These are phyloP conservation scores for Tinea trinotella DNA, from an alignment of 2,888 invertebrate species.

Conservation along the genomic window DNA sequence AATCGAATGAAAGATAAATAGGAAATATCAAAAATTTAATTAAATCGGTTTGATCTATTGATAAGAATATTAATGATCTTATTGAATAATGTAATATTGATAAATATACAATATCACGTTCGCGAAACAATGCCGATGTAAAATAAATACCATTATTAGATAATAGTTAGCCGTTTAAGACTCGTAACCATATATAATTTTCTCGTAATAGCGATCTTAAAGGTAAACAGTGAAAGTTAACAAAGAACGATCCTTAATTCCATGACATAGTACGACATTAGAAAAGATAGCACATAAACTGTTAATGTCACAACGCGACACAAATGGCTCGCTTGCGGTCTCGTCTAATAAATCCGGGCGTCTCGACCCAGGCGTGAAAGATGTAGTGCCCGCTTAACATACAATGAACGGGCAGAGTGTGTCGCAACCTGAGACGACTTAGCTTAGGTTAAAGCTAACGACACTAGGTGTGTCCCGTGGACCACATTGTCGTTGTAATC, in stretches of 20 bases:
- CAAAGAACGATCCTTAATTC: slow-evolving; percentile 18
- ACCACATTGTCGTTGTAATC: slow-evolving; percentile 59
- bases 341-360: slow-evolving; percentile 57
- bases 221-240: slow-evolving; percentile 14
- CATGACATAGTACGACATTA: slow-evolving; percentile 17
- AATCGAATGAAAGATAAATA: slow-evolving; percentile 9
- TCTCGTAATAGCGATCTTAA: neutral
- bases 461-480: slow-evolving; percentile 64
- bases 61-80: neutral
- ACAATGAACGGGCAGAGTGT: slow-evolving; percentile 59
- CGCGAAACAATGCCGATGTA: neutral
- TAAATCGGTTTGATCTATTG: neutral
- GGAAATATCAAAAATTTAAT: neutral
- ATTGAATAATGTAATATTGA: neutral
- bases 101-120: neutral
- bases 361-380: slow-evolving; percentile 46
- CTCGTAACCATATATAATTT: neutral
- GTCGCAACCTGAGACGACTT: slow-evolving; percentile 37
- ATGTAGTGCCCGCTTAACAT: slow-evolving; percentile 70
- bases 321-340: slow-evolving; percentile 12
- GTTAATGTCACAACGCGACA: slow-evolving; percentile 18
- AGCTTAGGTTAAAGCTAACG: slow-evolving; percentile 58
- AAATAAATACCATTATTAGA: neutral
- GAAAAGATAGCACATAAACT: slow-evolving; percentile 15
- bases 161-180: neutral